Conservation (phyloP, 2,888 invertebrate genomes). For the Eilema depressum region DNA sequence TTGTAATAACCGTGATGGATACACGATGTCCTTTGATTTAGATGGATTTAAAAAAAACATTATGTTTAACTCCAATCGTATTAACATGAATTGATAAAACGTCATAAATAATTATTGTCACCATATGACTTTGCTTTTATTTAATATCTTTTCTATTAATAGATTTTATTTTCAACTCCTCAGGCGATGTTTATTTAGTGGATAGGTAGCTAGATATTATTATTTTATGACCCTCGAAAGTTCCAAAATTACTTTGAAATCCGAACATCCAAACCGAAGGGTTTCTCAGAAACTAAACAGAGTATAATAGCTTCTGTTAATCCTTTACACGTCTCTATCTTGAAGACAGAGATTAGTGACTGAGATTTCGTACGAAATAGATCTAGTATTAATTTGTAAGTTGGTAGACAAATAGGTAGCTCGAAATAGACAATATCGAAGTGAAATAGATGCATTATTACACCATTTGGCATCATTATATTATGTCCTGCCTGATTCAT, state of each 20-base stretch:
- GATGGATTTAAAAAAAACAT: conserved; percentile 64
- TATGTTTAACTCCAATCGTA: conserved; percentile 54
- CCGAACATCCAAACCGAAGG: conserved; percentile 56
- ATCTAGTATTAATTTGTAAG: conserved; percentile 50
- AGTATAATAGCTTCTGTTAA: conserved; percentile 73
- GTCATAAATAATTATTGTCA: conserved; percentile 25
- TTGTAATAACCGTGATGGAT: conserved; percentile 67
- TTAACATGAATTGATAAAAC: conserved; percentile 57
- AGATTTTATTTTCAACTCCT: conserved; percentile 38
- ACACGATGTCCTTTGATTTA: conserved; percentile 68
- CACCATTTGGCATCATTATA: not conserved
- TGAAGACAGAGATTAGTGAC: conserved; percentile 69
- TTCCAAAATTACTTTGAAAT: conserved; percentile 61
- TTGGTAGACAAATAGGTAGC: conserved; percentile 22
- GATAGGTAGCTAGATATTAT: conserved; percentile 20
- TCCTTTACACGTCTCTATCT: conserved; percentile 72
- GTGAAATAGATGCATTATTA: not conserved
- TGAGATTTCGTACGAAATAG: conserved; percentile 65
- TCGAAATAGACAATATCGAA: conserved; percentile 19
- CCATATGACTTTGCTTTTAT: conserved; percentile 25
- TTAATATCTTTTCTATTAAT: conserved; percentile 7
- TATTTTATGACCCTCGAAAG: conserved; percentile 46
- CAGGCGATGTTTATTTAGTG: conserved; percentile 36
- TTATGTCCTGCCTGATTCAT: too few relatives aligned
- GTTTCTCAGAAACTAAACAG: conserved; percentile 66